Conservation (phyloP, 2,113 vertebrate genomes). For the Riparia riparia region DNA sequence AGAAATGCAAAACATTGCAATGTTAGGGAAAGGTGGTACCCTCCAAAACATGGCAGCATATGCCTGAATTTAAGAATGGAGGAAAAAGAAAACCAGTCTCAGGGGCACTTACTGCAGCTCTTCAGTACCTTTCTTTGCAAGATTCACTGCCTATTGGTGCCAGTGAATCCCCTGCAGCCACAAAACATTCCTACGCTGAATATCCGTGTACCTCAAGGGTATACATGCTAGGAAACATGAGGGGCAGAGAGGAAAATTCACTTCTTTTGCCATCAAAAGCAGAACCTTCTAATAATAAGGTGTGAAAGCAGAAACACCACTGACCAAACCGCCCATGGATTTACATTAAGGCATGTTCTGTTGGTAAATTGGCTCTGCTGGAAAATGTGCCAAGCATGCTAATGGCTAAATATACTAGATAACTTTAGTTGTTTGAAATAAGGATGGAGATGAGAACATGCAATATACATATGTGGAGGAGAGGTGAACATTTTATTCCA, state of each 20-base stretch:
- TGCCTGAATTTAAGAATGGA: background rate
- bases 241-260: background rate
- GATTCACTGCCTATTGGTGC: fast-evolving
- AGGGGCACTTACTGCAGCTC: background rate
- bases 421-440: background rate
- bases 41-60: background rate
- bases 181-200: background rate
- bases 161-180: background rate
- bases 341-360: background rate
- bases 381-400: background rate
- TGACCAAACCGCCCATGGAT: background rate
- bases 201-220: background rate
- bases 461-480: background rate
- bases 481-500: background rate
- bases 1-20: background rate
- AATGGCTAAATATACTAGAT: background rate
- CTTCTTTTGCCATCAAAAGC: background rate
- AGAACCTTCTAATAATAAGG: background rate
- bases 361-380: background rate
- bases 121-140: background rate
- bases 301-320: background rate
- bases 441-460: background rate
- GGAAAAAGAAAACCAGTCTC: background rate
- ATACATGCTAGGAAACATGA: background rate
- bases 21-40: background rate